Evolutionary conservation across 1,140 invertebrate genomes (phyloP).

Genomic region (Brachionus sp.): DNA sequence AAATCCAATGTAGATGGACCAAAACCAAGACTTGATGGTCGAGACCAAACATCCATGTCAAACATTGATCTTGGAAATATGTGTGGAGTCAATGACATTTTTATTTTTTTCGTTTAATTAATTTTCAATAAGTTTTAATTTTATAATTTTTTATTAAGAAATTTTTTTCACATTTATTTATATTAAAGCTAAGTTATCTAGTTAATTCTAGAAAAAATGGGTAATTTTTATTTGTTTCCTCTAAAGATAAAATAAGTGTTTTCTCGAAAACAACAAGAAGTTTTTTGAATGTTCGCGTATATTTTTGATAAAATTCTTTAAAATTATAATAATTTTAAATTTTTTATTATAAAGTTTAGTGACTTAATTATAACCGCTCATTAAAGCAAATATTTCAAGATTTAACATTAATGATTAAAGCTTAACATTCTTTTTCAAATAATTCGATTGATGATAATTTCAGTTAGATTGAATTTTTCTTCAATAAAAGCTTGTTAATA

Average conservation of each 20-base stretch:
- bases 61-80: slow-evolving; percentile 16
- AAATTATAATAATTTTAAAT: too few species aligned
- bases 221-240: background rate
- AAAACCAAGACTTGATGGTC: background rate
- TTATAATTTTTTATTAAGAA: background rate
- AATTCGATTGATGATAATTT: too few species aligned
- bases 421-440: too few species aligned
- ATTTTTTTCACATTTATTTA: background rate
- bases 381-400: too few species aligned
- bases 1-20: slow-evolving; percentile 16
- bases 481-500: too few species aligned
- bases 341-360: too few species aligned
- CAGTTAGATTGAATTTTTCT: too few species aligned
- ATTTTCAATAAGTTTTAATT: background rate
- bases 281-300: background rate
- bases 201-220: background rate
- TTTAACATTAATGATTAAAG: too few species aligned
- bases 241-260: background rate
- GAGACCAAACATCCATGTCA: slow-evolving; percentile 17
- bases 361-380: too few species aligned
- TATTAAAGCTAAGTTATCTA: background rate
- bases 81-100: slow-evolving; percentile 23
- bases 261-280: background rate
- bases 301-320: background rate
- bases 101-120: background rate